These are phyloP conservation scores for Oreortyx pictus DNA, from an alignment of 2,797 vertebrate genomes.

Conservation along the genomic window DNA sequence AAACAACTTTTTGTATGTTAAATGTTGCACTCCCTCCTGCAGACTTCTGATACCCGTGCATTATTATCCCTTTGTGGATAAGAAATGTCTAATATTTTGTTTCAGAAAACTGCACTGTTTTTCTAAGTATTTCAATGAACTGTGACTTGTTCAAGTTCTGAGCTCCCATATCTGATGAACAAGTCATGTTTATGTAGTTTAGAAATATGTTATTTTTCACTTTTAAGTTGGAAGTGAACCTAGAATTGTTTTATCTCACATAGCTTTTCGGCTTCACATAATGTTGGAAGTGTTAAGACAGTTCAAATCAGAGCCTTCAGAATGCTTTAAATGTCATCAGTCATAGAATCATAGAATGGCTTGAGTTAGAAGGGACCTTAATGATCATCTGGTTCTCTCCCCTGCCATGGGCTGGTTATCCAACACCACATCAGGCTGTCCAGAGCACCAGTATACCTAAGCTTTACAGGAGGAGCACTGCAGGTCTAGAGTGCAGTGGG, in stretches of 20 bases:
- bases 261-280: neutral
- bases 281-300: neutral
- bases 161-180: neutral
- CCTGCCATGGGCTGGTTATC: neutral
- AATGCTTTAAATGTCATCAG: neutral
- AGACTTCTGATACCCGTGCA: neutral
- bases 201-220: neutral
- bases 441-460: neutral
- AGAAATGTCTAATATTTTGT: neutral
- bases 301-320: neutral
- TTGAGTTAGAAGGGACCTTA: neutral
- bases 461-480: neutral
- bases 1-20: neutral
- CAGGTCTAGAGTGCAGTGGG: neutral
- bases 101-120: neutral
- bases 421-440: too few species aligned
- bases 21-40: neutral
- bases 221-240: neutral
- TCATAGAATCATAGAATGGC: neutral
- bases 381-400: neutral
- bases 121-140: neutral
- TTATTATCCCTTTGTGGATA: neutral
- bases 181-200: neutral
- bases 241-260: neutral
- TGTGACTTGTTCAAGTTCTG: neutral